Conservation (phyloP, 2,888 invertebrate genomes). For the Macaria notata region DNA sequence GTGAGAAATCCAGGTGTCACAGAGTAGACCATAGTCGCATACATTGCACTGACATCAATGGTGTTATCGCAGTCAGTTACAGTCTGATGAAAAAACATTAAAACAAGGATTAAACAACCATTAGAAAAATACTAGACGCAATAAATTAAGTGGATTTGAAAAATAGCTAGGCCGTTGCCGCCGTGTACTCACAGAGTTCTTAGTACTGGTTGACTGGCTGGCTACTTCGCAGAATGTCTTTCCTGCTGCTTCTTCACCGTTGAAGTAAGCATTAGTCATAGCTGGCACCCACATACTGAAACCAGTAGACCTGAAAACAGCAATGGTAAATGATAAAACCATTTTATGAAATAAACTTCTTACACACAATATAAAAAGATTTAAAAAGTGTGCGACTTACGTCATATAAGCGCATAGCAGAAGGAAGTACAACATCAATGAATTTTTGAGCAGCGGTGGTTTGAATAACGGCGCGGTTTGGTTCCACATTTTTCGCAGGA, state of each 20-base stretch:
- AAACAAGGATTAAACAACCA: constrained; percentile 2
- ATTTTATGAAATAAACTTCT: too few relatives aligned
- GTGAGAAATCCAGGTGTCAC: constrained; percentile 46
- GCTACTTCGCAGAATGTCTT: constrained; percentile 65
- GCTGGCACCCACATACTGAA: constrained; percentile 72
- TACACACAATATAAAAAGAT: too few relatives aligned
- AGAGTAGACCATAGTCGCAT: constrained; percentile 65
- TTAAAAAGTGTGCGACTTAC: constrained; percentile 44
- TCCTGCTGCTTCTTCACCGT: constrained; percentile 47
- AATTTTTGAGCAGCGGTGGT: constrained; percentile 59
- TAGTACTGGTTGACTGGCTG: constrained; percentile 46
- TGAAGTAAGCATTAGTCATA: constrained; percentile 65
- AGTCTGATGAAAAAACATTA: constrained; percentile 39
- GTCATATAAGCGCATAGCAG: constrained; percentile 68
- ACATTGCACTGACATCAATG: constrained; percentile 56
- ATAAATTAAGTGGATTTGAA: too few relatives aligned
- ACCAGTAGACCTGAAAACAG: constrained; percentile 58
- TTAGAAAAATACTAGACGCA: too few relatives aligned
- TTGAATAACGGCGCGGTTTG: constrained; percentile 71
- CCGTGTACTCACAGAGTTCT: constrained; percentile 40
- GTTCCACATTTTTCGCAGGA: constrained; percentile 58
- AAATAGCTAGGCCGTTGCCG: too few relatives aligned
- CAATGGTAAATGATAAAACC: too few relatives aligned
- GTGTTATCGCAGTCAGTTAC: constrained; percentile 51
- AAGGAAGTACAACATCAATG: constrained; percentile 60